Percentiles rank a stretch among this genome's conserved stretches.
Evolutionary conservation across 1,140 invertebrate genomes (phyloP).

Genomic region (Drosophila seguyi): DNA sequence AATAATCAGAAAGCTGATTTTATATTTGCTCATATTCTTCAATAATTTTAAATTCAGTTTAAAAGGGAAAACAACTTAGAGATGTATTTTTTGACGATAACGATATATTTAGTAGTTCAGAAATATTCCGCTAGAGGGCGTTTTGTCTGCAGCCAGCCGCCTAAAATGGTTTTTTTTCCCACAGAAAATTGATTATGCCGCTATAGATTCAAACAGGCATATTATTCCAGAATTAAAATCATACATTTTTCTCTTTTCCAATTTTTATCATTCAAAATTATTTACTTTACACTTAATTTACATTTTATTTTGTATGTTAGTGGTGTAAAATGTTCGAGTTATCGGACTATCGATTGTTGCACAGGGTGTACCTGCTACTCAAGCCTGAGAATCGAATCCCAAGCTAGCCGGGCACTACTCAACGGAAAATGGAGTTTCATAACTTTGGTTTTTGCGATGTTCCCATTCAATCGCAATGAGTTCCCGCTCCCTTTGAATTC

Average conservation of each 20-base stretch:
- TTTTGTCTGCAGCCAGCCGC: not conserved
- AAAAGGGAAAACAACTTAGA: not conserved
- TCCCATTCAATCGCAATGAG: not conserved
- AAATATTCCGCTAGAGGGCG: not conserved
- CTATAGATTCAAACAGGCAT: not conserved
- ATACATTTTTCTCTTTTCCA: not conserved
- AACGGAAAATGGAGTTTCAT: not conserved
- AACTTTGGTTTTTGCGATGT: slow-evolving; percentile 1
- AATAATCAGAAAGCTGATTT: too few relatives aligned
- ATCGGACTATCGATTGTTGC: not conserved
- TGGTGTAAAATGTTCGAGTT: not conserved
- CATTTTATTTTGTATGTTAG: not conserved
- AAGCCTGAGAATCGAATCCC: not conserved
- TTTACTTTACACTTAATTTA: not conserved
- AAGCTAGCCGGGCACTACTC: not conserved
- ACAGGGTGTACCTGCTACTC: not conserved
- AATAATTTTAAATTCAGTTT: not conserved
- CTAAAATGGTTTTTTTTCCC: not conserved
- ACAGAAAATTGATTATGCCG: not conserved
- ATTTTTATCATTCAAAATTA: not conserved
- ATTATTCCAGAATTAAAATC: not conserved
- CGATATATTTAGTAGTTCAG: not conserved
- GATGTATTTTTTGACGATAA: not conserved
- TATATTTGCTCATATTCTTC: not conserved
- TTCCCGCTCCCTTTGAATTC: not conserved